Evolutionary conservation across 2,888 invertebrate species (phyloP).

Genomic region (Agrotis exclamationis): DNA sequence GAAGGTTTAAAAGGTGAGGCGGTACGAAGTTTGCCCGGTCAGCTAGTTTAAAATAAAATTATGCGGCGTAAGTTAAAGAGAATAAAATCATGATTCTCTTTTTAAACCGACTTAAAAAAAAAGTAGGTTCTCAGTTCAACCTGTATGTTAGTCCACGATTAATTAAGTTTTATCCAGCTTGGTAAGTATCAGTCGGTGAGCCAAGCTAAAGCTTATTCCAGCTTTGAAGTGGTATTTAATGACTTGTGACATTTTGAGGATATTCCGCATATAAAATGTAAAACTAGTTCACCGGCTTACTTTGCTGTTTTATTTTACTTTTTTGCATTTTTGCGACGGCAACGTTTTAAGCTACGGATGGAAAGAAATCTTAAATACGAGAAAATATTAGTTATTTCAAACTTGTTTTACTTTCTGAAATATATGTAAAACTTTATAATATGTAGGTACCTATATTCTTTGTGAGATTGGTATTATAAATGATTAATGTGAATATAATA

Average conservation of each 20-base stretch:
- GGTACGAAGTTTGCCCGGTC: no score
- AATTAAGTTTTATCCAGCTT: no score
- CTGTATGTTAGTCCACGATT: no score
- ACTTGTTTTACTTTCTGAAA: neutral
- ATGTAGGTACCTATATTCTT: no score
- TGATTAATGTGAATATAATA: no score
- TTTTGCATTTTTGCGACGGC: neutral
- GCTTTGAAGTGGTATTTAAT: neutral
- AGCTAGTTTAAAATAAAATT: no score
- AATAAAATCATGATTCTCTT: no score
- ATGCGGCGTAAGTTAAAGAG: neutral
- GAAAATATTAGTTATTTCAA: neutral
- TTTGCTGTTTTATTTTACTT: slow-evolving; percentile 15
- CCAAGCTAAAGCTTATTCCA: slow-evolving; percentile 5
- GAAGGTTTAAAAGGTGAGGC: no score
- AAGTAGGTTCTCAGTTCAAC: no score
- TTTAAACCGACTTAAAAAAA: no score
- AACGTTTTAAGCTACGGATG: neutral
- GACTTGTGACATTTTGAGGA: slow-evolving; percentile 10
- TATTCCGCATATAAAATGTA: slow-evolving; percentile 15
- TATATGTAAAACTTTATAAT: neutral
- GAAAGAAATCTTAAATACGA: neutral
- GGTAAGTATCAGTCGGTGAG: neutral
- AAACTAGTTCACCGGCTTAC: slow-evolving; percentile 14
- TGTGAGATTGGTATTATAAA: no score